Evolutionary conservation across 2,113 vertebrate species (phyloP), one percentile per base, ranked within the genome.

Genomic region (Rhynchomys soricoides): DNA sequence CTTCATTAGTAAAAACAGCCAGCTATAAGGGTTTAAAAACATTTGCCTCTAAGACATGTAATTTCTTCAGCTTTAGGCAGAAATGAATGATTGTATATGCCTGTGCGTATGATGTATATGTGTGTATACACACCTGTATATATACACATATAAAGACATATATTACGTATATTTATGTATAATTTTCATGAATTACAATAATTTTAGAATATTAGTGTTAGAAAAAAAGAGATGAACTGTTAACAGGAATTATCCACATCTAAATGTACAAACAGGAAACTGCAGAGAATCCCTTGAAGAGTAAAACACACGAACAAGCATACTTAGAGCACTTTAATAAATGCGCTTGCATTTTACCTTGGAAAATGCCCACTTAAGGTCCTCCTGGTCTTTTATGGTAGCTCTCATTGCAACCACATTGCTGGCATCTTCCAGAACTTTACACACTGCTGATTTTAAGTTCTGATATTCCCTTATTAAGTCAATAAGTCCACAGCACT

Each of bases 381-480:
- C 99, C 94, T 99, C 99, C 37, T 98, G 98, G 59, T 99, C 99
- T 90, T 99, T 99, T 90, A 99, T 98, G 71, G 99, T 97, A 0
- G 98, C 98, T 97, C 99, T 99, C 97, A 98, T 98, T 52, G 97
- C 97, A 91, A 99, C 98, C 45, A 99, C 97, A 62, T 95, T 98
- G 95, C 97, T 98, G 89, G 99, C 99, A 73, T 97, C 99, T 57
- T 99, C 99, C 95, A 99, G 95, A 21, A 98, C 97, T 96, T 98
- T 98, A 55, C 83, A 97, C 87, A 99, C 97, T 59, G 97, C 74
- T 21, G 98, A 98, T 97, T 98, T 99, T 93, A 99, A 97, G 77
- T 97, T 98, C 94, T 99, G 99, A 97, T 99, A 99, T 52, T 99
- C 99, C 92, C 98, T 99, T 93, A 99, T 98, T 74, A 99, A 98